Evolutionary conservation across 2,113 vertebrate genomes (phyloP).

Genomic region (Sebastes fasciatus): DNA sequence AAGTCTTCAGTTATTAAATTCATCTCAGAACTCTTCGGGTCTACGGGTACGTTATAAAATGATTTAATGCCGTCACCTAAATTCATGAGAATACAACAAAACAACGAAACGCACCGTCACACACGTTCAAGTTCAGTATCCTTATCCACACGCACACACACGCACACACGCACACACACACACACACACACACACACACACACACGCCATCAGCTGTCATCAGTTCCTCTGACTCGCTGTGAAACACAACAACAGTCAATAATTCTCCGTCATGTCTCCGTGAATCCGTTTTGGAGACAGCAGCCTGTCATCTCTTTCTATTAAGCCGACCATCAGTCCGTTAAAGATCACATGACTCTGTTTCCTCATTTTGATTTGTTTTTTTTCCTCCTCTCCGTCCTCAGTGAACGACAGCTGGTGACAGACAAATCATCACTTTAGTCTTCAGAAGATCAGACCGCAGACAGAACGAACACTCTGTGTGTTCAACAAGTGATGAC

Average conservation of each 20-base stretch:
- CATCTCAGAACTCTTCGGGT: no score
- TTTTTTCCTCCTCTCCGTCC: not conserved
- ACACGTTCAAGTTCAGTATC: no score
- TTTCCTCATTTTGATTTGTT: slow-evolving; percentile 23
- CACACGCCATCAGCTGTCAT: slow-evolving; percentile 35
- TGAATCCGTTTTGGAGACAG: slow-evolving; percentile 38
- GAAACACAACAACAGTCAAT: slow-evolving; percentile 63
- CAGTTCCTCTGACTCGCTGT: slow-evolving; percentile 29
- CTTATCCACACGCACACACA: not conserved
- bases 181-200: slow-evolving; percentile 9
- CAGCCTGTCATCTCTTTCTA: slow-evolving; percentile 46
- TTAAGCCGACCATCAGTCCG: slow-evolving; percentile 50
- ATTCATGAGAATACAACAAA: no score
- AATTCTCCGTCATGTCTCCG: slow-evolving; percentile 45
- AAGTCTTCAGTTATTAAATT: no score
- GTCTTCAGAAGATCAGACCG: not conserved
- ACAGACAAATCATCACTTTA: slow-evolving; percentile 19
- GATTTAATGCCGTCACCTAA: not conserved
- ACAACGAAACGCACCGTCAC: no score
- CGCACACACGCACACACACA: not conserved
- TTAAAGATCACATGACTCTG: slow-evolving; percentile 55
- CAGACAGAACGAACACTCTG: not conserved
- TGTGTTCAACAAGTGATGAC: not conserved
- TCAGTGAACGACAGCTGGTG: slow-evolving; percentile 17
- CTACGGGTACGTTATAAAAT: no score